A percentile compares a stretch with the other conserved stretches of the same genome.
Conservation (phyloP, 2,797 vertebrate genomes). For the Hypotaenidia okinawae region DNA sequence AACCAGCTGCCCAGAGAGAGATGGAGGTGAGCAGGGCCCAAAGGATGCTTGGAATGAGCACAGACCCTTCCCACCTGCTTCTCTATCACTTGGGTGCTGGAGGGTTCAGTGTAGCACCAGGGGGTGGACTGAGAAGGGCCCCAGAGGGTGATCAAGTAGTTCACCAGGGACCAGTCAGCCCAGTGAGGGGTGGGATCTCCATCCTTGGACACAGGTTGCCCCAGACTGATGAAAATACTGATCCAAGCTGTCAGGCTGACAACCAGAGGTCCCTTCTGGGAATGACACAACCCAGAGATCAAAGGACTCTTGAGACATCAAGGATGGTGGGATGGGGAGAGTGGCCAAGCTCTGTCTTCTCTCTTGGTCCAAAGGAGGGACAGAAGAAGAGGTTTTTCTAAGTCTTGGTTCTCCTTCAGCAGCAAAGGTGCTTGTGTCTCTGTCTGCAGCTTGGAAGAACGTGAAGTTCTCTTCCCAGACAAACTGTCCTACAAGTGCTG, state of each 20-base stretch:
- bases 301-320: not conserved
- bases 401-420: not conserved
- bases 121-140: not conserved
- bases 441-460: not conserved
- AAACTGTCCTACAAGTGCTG: not conserved
- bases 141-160: not conserved
- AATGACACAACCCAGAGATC: not conserved
- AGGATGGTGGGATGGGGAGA: not conserved
- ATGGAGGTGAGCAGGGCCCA: not conserved
- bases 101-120: not conserved
- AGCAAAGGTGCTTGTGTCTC: not conserved
- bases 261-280: not conserved
- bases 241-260: not conserved
- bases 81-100: not conserved
- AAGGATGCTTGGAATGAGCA: not conserved
- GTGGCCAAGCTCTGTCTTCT: not conserved
- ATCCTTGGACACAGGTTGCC: not conserved
- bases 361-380: not conserved
- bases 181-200: not conserved
- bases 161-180: not conserved
- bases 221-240: not conserved
- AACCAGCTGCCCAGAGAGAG: not conserved
- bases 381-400: not conserved
- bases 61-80: not conserved
- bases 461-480: slow-evolving; percentile 23